Conservation (phyloP, 2,797 vertebrate species). For the Hemibagrus guttatus region DNA sequence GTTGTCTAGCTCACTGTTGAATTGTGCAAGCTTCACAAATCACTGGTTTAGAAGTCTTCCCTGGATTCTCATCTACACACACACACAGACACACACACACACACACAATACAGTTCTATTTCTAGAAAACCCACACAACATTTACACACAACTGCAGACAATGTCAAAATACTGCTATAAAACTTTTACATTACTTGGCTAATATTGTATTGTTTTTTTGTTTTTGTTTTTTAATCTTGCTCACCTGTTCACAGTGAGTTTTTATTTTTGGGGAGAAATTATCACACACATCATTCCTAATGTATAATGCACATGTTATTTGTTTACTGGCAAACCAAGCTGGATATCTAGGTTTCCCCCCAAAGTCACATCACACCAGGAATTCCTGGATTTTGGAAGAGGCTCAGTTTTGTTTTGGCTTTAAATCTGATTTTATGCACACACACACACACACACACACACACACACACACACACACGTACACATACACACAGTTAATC, state of each 20-base stretch:
- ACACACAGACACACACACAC: background rate
- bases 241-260: background rate
- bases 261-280: background rate
- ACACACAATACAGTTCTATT: background rate
- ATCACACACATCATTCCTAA: background rate
- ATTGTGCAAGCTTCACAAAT: background rate
- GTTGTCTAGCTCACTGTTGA: background rate
- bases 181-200: no score
- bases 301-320: background rate
- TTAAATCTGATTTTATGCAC: background rate
- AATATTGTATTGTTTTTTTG: background rate
- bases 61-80: background rate
- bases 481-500: background rate
- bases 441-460: background rate
- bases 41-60: background rate
- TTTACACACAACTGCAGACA: background rate
- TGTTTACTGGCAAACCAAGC: background rate
- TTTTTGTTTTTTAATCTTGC: background rate
- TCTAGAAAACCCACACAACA: background rate
- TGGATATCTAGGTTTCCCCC: background rate
- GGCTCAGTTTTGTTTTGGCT: background rate
- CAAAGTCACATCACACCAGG: conserved; percentile 3
- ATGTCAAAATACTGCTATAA: background rate
- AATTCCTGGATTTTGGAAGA: background rate
- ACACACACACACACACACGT: background rate